These are phyloP conservation scores for Myotis vivesi DNA, from an alignment of 2,797 vertebrate genomes.

Conservation along the genomic window DNA sequence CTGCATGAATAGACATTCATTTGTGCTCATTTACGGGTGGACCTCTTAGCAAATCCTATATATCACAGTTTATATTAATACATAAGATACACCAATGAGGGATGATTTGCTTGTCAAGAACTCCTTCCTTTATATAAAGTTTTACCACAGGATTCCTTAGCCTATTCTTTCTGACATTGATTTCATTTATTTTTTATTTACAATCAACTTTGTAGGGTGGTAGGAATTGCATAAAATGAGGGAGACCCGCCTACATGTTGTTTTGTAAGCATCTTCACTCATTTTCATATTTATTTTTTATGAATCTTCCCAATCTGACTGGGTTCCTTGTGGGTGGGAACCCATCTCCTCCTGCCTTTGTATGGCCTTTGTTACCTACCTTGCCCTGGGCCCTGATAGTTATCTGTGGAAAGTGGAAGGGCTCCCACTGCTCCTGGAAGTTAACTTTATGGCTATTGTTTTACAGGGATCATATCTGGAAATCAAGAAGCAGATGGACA, in stretches of 20 bases:
- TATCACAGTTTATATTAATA: conserved; percentile 51
- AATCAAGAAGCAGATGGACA: conserved; percentile 99
- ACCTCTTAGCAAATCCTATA: conserved; percentile 69
- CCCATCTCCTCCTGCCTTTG: conserved; percentile 1
- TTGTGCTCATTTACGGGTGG: conserved; percentile 67
- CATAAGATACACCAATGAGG: neutral
- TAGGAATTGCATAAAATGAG: conserved; percentile 73
- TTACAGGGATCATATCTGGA: conserved; percentile 97
- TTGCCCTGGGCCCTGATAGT: conserved; percentile 12
- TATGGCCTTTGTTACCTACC: neutral
- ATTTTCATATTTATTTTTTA: conserved; percentile 68
- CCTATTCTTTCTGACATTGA: conserved; percentile 57
- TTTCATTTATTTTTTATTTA: conserved; percentile 67
- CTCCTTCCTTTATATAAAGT: conserved; percentile 31
- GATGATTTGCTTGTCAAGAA: conserved; percentile 36
- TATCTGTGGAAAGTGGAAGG: neutral
- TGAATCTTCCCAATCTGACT: conserved; percentile 42
- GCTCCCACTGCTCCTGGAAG: conserved; percentile 6
- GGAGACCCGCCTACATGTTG: conserved; percentile 68
- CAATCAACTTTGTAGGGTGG: conserved; percentile 47
- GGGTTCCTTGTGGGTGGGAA: conserved; percentile 40
- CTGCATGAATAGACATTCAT: conserved; percentile 72
- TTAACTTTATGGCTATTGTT: conserved; percentile 56
- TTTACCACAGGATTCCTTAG: conserved; percentile 42
- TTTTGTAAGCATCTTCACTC: conserved; percentile 69